Conservation (phyloP, 2,797 vertebrate species). For the Macrochelys suwanniensis region DNA sequence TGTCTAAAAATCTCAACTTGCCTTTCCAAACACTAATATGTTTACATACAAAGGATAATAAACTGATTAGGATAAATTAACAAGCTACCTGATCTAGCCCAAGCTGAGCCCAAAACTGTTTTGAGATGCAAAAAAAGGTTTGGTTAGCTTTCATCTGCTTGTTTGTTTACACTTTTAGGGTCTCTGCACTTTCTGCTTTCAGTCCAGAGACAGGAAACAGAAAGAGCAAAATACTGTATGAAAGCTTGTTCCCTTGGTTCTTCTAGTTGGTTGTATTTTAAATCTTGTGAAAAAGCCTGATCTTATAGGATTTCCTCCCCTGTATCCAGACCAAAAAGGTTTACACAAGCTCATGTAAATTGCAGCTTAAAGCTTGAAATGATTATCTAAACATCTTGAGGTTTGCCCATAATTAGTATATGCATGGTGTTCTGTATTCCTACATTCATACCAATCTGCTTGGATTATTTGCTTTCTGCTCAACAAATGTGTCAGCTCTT, state of each 20-base stretch:
- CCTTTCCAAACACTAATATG: background rate
- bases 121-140: background rate
- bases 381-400: background rate
- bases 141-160: background rate
- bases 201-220: background rate
- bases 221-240: background rate
- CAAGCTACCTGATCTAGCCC: background rate
- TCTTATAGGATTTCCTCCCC: constrained; percentile 16
- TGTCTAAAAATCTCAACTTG: background rate
- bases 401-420: background rate
- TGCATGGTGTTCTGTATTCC: background rate
- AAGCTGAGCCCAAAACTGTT: background rate
- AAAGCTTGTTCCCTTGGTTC: background rate
- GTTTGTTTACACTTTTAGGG: background rate
- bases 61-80: background rate
- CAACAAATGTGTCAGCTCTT: background rate
- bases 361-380: background rate
- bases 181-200: background rate
- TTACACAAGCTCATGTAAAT: background rate
- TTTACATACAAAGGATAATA: constrained; percentile 8
- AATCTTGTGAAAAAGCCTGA: background rate
- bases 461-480: background rate
- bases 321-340: background rate
- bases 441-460: background rate
- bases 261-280: background rate